Evolutionary conservation across 2,113 vertebrate species (phyloP), one percentile per base, ranked within the genome.

Genomic region (Regulus satrapa): DNA sequence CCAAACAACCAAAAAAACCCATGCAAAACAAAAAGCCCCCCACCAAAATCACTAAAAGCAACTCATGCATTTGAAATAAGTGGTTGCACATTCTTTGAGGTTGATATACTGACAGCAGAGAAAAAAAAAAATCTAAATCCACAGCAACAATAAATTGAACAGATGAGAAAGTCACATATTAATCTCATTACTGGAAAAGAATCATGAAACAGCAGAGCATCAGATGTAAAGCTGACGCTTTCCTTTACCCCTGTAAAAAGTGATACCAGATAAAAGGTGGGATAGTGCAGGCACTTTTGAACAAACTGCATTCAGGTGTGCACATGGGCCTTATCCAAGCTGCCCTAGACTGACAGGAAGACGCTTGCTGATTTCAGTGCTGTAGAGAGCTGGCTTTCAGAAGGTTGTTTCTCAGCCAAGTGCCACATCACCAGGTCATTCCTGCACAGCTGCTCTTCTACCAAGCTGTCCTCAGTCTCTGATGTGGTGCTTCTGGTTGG

Each of bases 251-350:
- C 34, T 90, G 77, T 26, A 88, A 78, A 86, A 74, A 91, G 48
- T 8, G 49, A 83, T 64, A 48, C 9, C 2, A 10, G 31, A 75
- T 41, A 85, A 88, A 87, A 93, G 51, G 48, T 93, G 55, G 83
- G 40, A 67, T 34, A 69, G 55, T 12, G 61, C 31, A 75, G 41
- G 51, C 28, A 56, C 46, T 63, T 79, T 54, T 75, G 59, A 92
- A 61, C 51, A 91, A 95, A 91, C 40, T 81, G 43, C 7, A 2
- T 83, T 64, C 93, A 96, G 80, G 94, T 89, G 89, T 86, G 48
- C 51, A 31, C 25, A 2, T 62, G 43, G 82, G 43, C 10, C 63
- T 90, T 55, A 79, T 92, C 61, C 78, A 93, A 95, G 58, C 14
- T 75, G 43, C 28, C 34, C 5, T 4, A 48, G 51, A 40, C 36